phyloP scores from a whole-genome alignment of 2,888 invertebrate genomes.

The Lapara coniferarum region DNA sequence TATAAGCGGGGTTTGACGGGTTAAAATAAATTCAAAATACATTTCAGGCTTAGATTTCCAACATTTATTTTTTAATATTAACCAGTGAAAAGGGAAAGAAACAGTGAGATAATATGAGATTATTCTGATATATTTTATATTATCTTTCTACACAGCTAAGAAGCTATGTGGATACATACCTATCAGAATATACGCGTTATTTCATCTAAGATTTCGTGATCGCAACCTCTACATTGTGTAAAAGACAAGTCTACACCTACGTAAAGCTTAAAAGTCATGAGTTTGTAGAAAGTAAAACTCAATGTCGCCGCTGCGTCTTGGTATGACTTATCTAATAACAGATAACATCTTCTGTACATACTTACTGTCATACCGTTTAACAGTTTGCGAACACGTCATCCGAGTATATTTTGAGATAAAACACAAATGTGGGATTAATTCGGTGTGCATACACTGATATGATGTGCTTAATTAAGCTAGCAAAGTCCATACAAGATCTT shows the following conservation, averaged over 20 bases:
- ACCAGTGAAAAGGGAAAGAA: too few species aligned
- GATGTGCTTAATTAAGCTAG: neutral
- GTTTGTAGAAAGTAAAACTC: conserved; percentile 29
- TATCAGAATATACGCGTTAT: too few species aligned
- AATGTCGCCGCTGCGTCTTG: conserved; percentile 20
- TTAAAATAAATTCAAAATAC: neutral
- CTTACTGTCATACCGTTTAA: conserved; percentile 12
- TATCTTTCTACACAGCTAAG: too few species aligned
- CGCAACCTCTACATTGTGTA: neutral
- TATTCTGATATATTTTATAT: too few species aligned
- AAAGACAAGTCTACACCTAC: neutral
- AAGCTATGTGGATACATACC: too few species aligned
- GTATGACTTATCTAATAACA: conserved; percentile 4
- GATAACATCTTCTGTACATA: conserved; percentile 27
- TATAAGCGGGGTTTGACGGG: too few species aligned
- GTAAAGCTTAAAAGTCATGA: neutral
- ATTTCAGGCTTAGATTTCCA: neutral
- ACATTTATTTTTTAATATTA: neutral
- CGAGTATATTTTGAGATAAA: conserved; percentile 14
- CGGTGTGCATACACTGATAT: conserved; percentile 1
- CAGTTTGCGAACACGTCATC: conserved; percentile 21
- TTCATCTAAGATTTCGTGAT: too few species aligned
- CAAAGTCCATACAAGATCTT: neutral
- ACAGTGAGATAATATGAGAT: too few species aligned
- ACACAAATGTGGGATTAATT: conserved; percentile 15